Base-by-base conservation (phyloP, 2,113 vertebrate genomes). In the Hemicordylus capensis region DNA sequence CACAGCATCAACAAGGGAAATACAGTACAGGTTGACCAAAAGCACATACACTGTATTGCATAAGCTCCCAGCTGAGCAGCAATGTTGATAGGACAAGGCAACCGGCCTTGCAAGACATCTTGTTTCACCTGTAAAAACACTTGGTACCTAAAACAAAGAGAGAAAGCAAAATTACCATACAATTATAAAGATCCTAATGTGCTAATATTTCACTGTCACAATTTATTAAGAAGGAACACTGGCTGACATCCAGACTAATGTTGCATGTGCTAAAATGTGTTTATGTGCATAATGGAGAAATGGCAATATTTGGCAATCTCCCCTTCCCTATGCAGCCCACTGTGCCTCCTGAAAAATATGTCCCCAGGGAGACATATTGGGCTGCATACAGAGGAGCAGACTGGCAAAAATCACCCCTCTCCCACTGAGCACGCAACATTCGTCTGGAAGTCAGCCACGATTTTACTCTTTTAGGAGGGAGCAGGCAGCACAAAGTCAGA, bases 81-180 rank as follows among this genome's bases (percentile, higher is more conserved):
- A 59, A 90, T 93, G 74, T 94, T 95, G 81, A 87, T 0, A 1
- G 97, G 94, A 84, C 97, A 98, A 3, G 96, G 98, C 80, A 99
- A 93, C 4, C 97, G 96, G 51, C 98, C 97, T 92, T 98, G 97
- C 42, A 97, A 93, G 77, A 98, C 93, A 73, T 99, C 98, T 93
- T 99, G 98, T 91, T 98, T 97, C 80, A 98, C 96, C 89, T 99
- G 98, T 84, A 99, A 94, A 94, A 98, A 98, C 94, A 99, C 97
- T 93, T 98, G 98, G 88, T 96, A 98, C 92, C 98, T 98, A 93
- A 92, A 94, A 96, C 51, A 95, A 63, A 94, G 80, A 85, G 20
- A 87, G 46, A 80, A 91, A 91, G 89, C 44, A 73, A 73, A 70
- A 28, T 19, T 54, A 31, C 86, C 85, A 66, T 87, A 89, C 7